These are phyloP conservation scores for Hiodon alosoides DNA, from an alignment of 2,113 vertebrate species.

Conservation along the genomic window DNA sequence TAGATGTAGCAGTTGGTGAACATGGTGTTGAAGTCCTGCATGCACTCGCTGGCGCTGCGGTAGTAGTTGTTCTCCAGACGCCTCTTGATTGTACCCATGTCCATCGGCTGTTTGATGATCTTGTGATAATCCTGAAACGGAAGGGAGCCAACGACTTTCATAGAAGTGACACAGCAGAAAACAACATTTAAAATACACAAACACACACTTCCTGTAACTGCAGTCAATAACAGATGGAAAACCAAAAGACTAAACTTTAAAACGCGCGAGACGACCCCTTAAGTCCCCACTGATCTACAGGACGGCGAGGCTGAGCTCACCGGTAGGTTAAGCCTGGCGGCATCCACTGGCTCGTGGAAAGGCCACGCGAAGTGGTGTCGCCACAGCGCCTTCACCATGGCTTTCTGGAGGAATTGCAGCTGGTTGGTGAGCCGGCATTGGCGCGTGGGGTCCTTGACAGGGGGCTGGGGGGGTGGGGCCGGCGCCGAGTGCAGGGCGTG, in stretches of 20 bases:
- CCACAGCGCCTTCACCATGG: slow-evolving; percentile 83
- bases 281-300: no score
- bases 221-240: no score
- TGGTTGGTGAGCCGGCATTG: slow-evolving; percentile 82
- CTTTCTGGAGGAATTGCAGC: slow-evolving; percentile 85
- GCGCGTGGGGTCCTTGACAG: slow-evolving; percentile 74
- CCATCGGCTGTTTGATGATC: slow-evolving; percentile 95
- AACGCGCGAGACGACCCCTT: no score
- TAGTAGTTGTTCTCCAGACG: slow-evolving; percentile 88
- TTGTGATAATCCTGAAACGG: slow-evolving; percentile 83
- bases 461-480: slow-evolving; percentile 50
- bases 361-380: slow-evolving; percentile 93
- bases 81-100: slow-evolving; percentile 91
- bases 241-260: not conserved
- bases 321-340: slow-evolving; percentile 74
- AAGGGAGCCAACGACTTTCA: not conserved
- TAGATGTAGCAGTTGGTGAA: slow-evolving; percentile 98
- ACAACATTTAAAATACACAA: not conserved
- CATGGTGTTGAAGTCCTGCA: slow-evolving; percentile 97
- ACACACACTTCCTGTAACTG: no score
- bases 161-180: not conserved
- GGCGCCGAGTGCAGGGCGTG: slow-evolving; percentile 53
- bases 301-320: slow-evolving; percentile 30
- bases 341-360: slow-evolving; percentile 85
- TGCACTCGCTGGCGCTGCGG: slow-evolving; percentile 82